Percentiles rank a stretch among this genome's conserved stretches.
Conservation (phyloP, 64 coral and sea anemone species). For the Montipora efflorescens region DNA sequence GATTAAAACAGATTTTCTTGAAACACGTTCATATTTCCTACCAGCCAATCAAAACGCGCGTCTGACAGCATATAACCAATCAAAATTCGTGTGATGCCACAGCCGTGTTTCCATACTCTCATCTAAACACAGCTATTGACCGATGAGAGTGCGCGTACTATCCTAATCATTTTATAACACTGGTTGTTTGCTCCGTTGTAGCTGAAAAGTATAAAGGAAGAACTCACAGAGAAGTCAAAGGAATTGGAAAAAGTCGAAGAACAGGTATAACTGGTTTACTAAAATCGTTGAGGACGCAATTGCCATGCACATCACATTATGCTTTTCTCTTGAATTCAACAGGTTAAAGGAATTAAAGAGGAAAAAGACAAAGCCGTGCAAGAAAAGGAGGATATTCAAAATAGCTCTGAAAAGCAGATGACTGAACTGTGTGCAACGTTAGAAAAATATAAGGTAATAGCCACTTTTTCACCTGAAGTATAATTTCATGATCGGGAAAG, state of each 20-base stretch:
- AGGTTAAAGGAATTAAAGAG: slow-evolving; percentile 66
- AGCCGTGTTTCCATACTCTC: too few species aligned
- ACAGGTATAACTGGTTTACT: slow-evolving; percentile 13
- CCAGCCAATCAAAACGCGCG: too few species aligned
- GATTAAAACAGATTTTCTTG: too few species aligned
- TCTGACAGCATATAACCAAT: too few species aligned
- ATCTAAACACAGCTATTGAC: too few species aligned
- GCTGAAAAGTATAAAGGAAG: slow-evolving; percentile 44
- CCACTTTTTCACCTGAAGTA: background rate
- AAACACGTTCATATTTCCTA: too few species aligned
- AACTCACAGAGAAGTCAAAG: slow-evolving; percentile 39
- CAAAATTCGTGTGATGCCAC: too few species aligned
- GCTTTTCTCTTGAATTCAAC: background rate
- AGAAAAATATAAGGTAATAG: slow-evolving; percentile 96
- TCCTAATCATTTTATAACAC: background rate
- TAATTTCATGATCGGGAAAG: too few species aligned
- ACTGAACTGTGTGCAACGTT: slow-evolving; percentile 92
- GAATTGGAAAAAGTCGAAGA: slow-evolving; percentile 35
- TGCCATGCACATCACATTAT: background rate
- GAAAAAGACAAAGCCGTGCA: slow-evolving; percentile 67
- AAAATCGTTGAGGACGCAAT: background rate
- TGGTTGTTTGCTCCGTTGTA: background rate
- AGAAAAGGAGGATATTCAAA: slow-evolving; percentile 86
- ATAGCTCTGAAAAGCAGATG: slow-evolving; percentile 87
- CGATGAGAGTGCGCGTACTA: too few species aligned